Percentiles rank a stretch among this genome's conserved stretches.
Evolutionary conservation across 2,888 invertebrate species (phyloP).

Genomic region (Ephialtes manifestator): DNA sequence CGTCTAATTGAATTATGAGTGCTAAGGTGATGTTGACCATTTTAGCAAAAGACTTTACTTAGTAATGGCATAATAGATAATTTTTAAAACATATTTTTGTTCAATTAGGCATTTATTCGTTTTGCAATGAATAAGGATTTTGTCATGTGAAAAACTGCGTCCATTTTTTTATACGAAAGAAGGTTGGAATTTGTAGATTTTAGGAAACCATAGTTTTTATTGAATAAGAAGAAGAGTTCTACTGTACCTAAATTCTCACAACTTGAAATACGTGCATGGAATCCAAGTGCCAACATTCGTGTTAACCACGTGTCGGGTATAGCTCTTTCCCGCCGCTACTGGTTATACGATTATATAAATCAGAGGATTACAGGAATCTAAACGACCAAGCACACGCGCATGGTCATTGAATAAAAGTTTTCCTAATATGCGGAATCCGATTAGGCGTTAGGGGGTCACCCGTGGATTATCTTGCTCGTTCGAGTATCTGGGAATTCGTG

Average conservation of each 20-base stretch:
- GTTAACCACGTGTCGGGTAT: conserved; percentile 26
- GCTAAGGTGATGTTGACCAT: too few species aligned
- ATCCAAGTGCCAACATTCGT: conserved; percentile 32
- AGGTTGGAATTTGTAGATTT: too few species aligned
- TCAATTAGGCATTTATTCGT: too few species aligned
- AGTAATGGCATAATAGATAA: too few species aligned
- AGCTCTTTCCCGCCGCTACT: conserved; percentile 22
- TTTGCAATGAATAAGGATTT: too few species aligned
- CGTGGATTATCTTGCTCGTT: conserved; percentile 56
- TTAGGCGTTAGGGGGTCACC: conserved; percentile 56
- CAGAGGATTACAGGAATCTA: conserved; percentile 55
- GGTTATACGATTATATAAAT: conserved; percentile 52
- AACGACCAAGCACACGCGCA: conserved; percentile 48
- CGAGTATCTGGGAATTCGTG: conserved; percentile 49
- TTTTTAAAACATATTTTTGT: too few species aligned
- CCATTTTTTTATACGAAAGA: too few species aligned
- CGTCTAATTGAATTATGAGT: too few species aligned
- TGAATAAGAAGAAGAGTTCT: not conserved
- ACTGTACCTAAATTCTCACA: conserved; percentile 22
- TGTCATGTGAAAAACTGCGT: too few species aligned
- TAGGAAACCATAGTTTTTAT: not conserved
- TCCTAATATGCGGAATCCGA: conserved; percentile 68
- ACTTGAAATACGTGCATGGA: not conserved
- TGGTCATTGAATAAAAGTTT: conserved; percentile 55
- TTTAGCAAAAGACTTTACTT: too few species aligned